phyloP scores from a whole-genome alignment of 2,888 invertebrate genomes.

The Eremobia ochroleuca region DNA sequence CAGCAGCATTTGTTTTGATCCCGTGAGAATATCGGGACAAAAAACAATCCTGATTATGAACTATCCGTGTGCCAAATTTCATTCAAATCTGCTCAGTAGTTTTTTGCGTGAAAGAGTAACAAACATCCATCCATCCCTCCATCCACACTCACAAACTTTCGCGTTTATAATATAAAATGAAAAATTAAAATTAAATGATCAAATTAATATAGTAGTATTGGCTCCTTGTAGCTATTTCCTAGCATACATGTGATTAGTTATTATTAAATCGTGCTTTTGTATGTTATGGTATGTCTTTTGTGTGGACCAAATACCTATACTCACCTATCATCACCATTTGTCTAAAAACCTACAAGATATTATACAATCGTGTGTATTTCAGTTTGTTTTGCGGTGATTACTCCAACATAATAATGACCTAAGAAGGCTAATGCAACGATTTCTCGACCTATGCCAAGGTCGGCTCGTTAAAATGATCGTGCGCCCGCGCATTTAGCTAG shows the following conservation, averaged over 20 bases:
- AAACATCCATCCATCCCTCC: no score
- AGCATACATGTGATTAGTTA: no score
- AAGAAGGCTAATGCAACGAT: slow-evolving; percentile 47
- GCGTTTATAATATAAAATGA: no score
- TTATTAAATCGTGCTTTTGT: no score
- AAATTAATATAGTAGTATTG: no score
- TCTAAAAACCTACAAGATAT: neutral
- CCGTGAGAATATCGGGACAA: neutral
- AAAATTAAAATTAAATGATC: no score
- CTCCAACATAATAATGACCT: slow-evolving; percentile 48
- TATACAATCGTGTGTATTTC: slow-evolving; percentile 23
- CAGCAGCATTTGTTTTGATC: neutral
- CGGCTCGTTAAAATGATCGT: slow-evolving; percentile 43
- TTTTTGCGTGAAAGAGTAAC: no score
- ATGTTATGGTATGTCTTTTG: no score
- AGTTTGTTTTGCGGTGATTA: slow-evolving; percentile 26
- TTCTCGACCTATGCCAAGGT: slow-evolving; percentile 60
- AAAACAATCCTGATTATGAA: neutral
- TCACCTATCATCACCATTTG: neutral
- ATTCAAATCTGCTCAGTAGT: neutral
- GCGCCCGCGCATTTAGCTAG: slow-evolving; percentile 22
- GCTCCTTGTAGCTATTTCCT: no score
- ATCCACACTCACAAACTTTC: no score
- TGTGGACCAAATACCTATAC: no score
- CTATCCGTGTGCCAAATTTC: neutral